These are phyloP conservation scores for Asobara japonica DNA, from an alignment of 1,140 invertebrate species.

Conservation along the genomic window DNA sequence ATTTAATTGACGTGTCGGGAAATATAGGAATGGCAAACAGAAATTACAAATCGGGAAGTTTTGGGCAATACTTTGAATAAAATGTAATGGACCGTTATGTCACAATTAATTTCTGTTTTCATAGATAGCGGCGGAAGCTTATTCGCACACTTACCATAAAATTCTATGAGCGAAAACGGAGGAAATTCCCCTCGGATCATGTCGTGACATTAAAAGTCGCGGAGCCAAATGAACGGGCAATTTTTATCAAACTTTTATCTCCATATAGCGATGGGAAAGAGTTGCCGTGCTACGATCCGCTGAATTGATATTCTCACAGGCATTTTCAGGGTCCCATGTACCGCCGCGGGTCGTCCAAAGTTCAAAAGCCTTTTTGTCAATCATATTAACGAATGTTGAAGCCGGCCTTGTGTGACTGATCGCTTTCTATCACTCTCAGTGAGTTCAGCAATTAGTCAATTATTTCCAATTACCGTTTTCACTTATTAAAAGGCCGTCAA, in stretches of 20 bases:
- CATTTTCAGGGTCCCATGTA: conserved; percentile 37
- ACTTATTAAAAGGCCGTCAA: conserved; percentile 32
- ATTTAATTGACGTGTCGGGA: no score
- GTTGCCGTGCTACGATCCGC: conserved; percentile 26
- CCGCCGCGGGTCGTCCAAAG: conserved; percentile 50
- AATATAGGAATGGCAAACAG: no score
- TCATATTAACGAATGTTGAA: conserved; percentile 52
- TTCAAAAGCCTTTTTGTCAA: conserved; percentile 51
- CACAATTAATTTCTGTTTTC: no score
- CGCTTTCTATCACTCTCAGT: conserved; percentile 41
- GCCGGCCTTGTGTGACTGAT: conserved; percentile 23
- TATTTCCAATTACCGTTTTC: conserved; percentile 54
- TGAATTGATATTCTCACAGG: conserved; percentile 61
- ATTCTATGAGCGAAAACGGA: no score
- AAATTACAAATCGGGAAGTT: no score
- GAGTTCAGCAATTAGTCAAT: conserved; percentile 59
- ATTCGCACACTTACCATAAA: no score
- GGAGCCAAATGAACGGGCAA: not conserved
- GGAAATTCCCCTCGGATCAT: no score
- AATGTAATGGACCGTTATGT: no score
- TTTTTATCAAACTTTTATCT: no score
- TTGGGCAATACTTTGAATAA: no score
- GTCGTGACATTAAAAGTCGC: no score
- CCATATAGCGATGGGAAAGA: not conserved
- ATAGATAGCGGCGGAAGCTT: no score